phyloP scores from a whole-genome alignment of 2,113 vertebrate species.

The Stegostoma tigrinum region DNA sequence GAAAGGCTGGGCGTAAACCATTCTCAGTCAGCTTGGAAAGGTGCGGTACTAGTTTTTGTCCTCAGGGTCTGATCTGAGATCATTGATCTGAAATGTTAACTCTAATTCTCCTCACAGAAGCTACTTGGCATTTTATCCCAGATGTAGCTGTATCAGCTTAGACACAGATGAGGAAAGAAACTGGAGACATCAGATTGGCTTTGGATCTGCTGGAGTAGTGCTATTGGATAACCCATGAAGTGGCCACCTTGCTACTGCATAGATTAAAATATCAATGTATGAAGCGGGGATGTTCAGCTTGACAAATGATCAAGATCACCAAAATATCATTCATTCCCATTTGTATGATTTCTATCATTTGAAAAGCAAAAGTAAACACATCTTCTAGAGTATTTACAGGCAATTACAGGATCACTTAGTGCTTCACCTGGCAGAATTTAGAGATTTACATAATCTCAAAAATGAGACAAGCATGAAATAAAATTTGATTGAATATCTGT shows the following conservation, averaged over 20 bases:
- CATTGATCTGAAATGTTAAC: too few relatives aligned
- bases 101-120: too few relatives aligned
- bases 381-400: background rate
- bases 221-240: background rate
- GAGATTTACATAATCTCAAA: background rate
- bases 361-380: background rate
- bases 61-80: too few relatives aligned
- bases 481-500: background rate
- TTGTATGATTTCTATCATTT: background rate
- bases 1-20: too few relatives aligned
- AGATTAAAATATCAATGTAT: background rate
- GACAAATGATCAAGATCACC: background rate
- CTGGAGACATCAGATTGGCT: background rate
- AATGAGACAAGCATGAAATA: background rate
- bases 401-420: background rate
- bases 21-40: too few relatives aligned
- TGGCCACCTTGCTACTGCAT: background rate
- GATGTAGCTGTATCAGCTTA: background rate
- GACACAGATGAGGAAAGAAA: background rate
- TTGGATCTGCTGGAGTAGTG: background rate
- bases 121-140: too few relatives aligned
- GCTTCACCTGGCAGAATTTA: background rate
- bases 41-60: too few relatives aligned
- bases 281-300: background rate
- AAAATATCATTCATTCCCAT: background rate